These are phyloP conservation scores for Chrysemys picta DNA, from an alignment of 2,113 vertebrate genomes.

Conservation along the genomic window DNA sequence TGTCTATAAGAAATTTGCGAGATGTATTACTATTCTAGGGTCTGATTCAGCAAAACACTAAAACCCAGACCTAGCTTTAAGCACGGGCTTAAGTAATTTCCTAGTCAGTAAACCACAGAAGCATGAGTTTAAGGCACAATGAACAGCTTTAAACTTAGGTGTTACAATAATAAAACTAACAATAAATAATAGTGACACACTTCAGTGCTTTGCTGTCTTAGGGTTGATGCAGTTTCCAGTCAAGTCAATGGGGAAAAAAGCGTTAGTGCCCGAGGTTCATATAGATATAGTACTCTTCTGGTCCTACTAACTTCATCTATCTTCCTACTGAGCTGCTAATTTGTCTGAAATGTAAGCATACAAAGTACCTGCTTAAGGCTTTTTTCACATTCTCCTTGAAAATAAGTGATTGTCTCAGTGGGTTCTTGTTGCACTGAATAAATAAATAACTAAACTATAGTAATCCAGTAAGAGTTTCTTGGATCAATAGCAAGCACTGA, in stretches of 20 bases:
- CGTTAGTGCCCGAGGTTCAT: neutral
- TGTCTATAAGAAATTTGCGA: neutral
- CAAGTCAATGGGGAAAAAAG: neutral
- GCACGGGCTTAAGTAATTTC: neutral
- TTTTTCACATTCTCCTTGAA: conserved; percentile 42
- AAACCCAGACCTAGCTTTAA: neutral
- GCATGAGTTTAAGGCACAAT: neutral
- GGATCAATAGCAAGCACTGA: conserved; percentile 46
- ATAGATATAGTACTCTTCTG: conserved; percentile 9
- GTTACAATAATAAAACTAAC: neutral
- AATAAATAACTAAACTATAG: conserved; percentile 53
- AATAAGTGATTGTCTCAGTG: conserved; percentile 25
- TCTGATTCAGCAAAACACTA: neutral
- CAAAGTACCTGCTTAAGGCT: neutral
- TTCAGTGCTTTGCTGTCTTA: neutral
- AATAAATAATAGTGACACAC: neutral
- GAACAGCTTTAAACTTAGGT: neutral
- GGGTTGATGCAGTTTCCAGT: neutral
- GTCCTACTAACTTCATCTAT: neutral
- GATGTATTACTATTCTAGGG: neutral
- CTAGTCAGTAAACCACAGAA: neutral
- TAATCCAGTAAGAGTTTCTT: conserved; percentile 62
- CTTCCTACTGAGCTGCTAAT: neutral
- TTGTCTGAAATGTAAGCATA: conserved; percentile 12
- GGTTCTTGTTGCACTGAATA: conserved; percentile 42